Percentiles rank a stretch among this genome's conserved stretches.
Evolutionary conservation across 2,888 invertebrate genomes (phyloP).

Genomic region (Xylocampa areola): DNA sequence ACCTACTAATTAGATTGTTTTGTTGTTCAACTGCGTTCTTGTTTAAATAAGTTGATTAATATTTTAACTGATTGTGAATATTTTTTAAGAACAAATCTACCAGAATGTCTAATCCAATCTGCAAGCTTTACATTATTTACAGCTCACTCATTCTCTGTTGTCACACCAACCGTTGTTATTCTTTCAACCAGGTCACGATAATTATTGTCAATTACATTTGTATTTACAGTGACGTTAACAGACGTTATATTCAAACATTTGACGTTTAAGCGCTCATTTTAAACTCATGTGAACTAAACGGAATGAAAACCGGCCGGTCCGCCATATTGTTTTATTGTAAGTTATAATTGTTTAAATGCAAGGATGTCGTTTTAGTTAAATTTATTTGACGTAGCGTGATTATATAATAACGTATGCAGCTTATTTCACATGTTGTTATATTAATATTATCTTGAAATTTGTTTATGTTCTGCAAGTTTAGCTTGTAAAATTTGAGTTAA

Average conservation of each 20-base stretch:
- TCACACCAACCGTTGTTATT: conserved; percentile 18
- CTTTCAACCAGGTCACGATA: conserved; percentile 40
- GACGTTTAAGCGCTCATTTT: conserved; percentile 38
- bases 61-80: too few species aligned
- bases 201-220: conserved; percentile 45
- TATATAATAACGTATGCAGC: conserved; percentile 10
- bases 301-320: conserved; percentile 23
- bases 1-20: neutral
- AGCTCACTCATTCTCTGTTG: conserved; percentile 5
- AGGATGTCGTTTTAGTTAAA: conserved; percentile 18
- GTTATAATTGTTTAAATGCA: conserved; percentile 34
- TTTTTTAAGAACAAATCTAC: too few species aligned
- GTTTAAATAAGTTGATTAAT: too few species aligned
- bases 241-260: conserved; percentile 36
- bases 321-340: conserved; percentile 41
- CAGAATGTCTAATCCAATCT: too few species aligned
- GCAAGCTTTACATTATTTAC: too few species aligned
- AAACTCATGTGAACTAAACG: conserved; percentile 24
- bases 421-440: neutral
- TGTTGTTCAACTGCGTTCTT: neutral
- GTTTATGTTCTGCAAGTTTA: too few species aligned
- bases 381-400: conserved; percentile 24
- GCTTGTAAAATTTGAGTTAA: too few species aligned
- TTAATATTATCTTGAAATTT: neutral
- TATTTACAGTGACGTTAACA: conserved; percentile 40